Conservation (phyloP, 1,140 invertebrate species). For the Araneus ventricosus region DNA sequence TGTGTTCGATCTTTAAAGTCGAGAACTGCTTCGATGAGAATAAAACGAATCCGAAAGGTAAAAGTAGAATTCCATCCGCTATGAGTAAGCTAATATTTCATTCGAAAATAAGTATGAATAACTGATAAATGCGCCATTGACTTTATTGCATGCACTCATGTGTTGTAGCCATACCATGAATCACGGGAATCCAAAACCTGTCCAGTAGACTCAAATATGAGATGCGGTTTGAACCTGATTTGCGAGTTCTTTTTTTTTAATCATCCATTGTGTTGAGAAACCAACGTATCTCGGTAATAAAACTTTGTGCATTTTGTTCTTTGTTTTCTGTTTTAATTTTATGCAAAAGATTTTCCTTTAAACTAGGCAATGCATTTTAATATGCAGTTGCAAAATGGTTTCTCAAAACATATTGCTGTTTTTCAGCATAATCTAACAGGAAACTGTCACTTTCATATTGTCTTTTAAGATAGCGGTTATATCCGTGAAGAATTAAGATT, state of each 20-base stretch:
- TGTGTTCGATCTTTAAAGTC: no score
- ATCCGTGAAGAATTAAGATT: not conserved
- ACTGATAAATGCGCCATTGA: not conserved
- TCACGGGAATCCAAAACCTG: constrained; percentile 5
- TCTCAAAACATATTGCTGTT: not conserved
- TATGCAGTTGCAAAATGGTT: not conserved
- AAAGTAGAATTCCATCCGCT: not conserved
- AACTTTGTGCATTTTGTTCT: not conserved
- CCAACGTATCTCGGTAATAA: not conserved
- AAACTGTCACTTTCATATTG: not conserved
- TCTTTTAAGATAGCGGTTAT: not conserved
- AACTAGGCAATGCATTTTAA: not conserved
- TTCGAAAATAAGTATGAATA: not conserved
- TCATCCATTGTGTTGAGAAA: constrained; percentile 15
- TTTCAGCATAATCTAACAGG: not conserved
- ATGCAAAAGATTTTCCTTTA: not conserved
- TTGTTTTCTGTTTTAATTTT: not conserved
- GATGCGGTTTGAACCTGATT: constrained; percentile 36
- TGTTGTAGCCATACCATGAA: not conserved
- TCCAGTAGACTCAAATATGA: not conserved
- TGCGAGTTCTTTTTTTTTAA: constrained; percentile 4
- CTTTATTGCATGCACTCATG: not conserved
- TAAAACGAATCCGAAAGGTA: not conserved
- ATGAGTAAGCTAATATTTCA: not conserved
- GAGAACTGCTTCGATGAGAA: no score